phyloP scores from a whole-genome alignment of 2,113 vertebrate species.

The Parus major region DNA sequence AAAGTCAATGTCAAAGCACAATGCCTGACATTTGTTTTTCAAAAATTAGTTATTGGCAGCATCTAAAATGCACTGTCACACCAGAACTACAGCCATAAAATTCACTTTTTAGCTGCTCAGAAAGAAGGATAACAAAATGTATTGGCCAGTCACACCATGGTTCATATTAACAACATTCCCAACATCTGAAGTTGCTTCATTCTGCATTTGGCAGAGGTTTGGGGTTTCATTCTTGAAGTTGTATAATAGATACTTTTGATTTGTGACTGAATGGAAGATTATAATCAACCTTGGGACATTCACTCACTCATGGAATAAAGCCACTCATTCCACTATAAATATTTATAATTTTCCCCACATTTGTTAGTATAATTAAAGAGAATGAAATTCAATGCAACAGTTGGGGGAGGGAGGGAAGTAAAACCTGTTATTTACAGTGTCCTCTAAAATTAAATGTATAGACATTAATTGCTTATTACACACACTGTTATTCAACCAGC shows the following conservation, averaged over 20 bases:
- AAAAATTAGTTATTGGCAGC: slow-evolving; percentile 38
- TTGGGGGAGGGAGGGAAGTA: slow-evolving; percentile 56
- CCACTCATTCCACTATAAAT: slow-evolving; percentile 54
- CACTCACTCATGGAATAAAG: slow-evolving; percentile 41
- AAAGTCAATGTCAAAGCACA: slow-evolving; percentile 9
- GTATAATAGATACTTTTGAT: slow-evolving; percentile 50
- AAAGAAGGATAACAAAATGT: not conserved
- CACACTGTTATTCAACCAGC: slow-evolving; percentile 34
- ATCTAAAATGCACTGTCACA: slow-evolving; percentile 9
- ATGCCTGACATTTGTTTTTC: slow-evolving; percentile 15
- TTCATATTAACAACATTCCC: not conserved
- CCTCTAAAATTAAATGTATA: slow-evolving; percentile 65
- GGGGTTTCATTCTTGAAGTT: slow-evolving; percentile 33
- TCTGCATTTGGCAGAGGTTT: slow-evolving; percentile 48
- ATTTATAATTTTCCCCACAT: slow-evolving; percentile 60
- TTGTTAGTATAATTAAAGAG: slow-evolving; percentile 65
- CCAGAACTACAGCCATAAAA: not conserved
- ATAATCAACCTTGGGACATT: slow-evolving; percentile 51
- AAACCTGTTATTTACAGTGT: slow-evolving; percentile 61
- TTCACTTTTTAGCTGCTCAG: slow-evolving; percentile 23
- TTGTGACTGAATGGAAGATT: slow-evolving; percentile 52
- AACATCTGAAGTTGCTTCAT: not conserved
- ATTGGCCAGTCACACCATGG: not conserved
- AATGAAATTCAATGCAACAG: slow-evolving; percentile 62
- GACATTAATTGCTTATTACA: slow-evolving; percentile 59